phyloP scores from a whole-genome alignment of 2,113 vertebrate species.

The Vidua macroura region DNA sequence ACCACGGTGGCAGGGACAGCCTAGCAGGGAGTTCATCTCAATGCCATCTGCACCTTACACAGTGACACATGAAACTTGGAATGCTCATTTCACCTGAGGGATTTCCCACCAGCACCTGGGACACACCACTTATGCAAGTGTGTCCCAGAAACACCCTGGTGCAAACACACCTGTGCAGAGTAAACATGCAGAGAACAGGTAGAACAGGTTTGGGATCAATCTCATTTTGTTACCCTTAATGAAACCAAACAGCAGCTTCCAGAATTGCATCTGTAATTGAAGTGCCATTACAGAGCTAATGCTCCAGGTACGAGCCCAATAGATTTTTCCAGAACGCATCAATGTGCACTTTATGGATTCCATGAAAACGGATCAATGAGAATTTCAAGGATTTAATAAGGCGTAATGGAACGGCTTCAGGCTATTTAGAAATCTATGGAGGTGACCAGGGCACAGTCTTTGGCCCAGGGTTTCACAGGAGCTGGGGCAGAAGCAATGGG shows the following conservation, averaged over 20 bases:
- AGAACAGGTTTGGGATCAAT: background rate
- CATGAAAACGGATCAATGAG: constrained; percentile 24
- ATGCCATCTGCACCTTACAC: background rate
- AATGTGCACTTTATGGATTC: background rate
- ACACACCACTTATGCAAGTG: fast-evolving
- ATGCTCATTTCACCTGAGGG: background rate
- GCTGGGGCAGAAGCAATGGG: background rate
- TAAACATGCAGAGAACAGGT: fast-evolving
- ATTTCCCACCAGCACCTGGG: background rate
- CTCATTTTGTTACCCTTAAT: background rate
- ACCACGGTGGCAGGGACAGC: background rate
- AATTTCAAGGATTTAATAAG: constrained; percentile 32
- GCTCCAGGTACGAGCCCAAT: background rate
- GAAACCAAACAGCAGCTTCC: constrained; percentile 8
- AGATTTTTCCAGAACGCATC: background rate
- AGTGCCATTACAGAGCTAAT: background rate
- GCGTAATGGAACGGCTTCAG: background rate
- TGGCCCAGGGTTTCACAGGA: background rate
- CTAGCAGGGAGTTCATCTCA: background rate
- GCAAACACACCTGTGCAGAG: background rate
- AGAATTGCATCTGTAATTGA: background rate
- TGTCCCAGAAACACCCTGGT: background rate
- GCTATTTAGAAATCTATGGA: background rate
- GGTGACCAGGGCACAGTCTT: background rate
- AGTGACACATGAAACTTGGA: background rate